phyloP scores from a whole-genome alignment of 2,888 invertebrate genomes.

The Lumbricus terrestris region DNA sequence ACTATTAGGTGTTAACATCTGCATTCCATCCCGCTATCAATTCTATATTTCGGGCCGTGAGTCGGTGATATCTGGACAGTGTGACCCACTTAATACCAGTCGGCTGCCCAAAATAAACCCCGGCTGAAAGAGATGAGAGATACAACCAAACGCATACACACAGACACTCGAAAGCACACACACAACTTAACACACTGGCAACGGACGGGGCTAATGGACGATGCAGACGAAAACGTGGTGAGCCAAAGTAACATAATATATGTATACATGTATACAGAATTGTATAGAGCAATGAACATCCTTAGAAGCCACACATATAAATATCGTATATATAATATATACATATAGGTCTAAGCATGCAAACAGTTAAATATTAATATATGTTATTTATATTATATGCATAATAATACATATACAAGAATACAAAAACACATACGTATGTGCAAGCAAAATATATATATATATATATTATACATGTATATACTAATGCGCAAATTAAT shows the following conservation, averaged over 20 bases:
- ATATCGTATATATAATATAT: background rate
- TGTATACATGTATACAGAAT: too few species aligned
- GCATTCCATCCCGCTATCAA: slow-evolving; percentile 3
- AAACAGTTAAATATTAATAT: too few species aligned
- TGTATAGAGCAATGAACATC: background rate
- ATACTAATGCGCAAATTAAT: background rate
- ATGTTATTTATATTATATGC: too few species aligned
- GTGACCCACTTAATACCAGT: background rate
- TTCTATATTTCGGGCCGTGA: background rate
- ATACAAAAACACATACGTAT: too few species aligned
- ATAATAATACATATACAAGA: too few species aligned
- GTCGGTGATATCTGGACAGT: slow-evolving; percentile 3
- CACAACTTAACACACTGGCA: background rate
- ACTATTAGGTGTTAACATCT: slow-evolving; percentile 3
- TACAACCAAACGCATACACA: background rate
- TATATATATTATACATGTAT: background rate
- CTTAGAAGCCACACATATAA: background rate
- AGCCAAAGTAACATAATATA: too few species aligned
- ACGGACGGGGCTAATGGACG: background rate
- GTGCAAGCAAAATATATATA: too few species aligned
- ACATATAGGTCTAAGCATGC: background rate
- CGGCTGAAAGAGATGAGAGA: background rate
- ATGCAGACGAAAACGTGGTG: background rate
- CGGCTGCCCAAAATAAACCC: background rate
- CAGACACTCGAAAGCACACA: background rate